Percentiles rank a stretch among this genome's conserved stretches.
phyloP scores from a whole-genome alignment of 1,140 invertebrate genomes.

The Drosophila pseudoobscura region DNA sequence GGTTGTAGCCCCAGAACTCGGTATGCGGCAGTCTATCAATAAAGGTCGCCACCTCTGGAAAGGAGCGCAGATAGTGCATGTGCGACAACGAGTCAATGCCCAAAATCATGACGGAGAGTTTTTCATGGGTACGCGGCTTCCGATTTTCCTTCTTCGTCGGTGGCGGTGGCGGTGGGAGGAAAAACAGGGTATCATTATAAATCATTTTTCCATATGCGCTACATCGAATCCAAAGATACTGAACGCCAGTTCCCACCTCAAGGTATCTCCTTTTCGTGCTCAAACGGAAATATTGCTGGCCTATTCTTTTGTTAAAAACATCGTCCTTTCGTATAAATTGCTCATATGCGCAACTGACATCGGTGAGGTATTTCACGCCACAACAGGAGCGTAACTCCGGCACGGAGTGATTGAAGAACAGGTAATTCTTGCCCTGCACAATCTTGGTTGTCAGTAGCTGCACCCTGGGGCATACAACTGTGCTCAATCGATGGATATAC shows the following conservation, averaged over 20 bases:
- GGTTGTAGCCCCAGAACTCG: constrained; percentile 29
- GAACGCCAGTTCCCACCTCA: constrained; percentile 16
- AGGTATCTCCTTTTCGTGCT: not conserved
- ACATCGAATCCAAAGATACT: constrained; percentile 7
- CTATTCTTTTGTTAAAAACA: constrained; percentile 3
- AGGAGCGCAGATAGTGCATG: constrained; percentile 19
- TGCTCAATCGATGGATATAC: constrained; percentile 1
- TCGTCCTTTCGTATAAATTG: constrained; percentile 4
- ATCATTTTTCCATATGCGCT: constrained; percentile 9
- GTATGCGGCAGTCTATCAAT: constrained; percentile 10
- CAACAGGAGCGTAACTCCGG: no score
- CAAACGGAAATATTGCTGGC: not conserved
- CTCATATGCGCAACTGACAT: constrained; percentile 5
- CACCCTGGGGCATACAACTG: not conserved
- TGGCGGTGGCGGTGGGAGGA: not conserved
- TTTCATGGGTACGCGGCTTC: no score
- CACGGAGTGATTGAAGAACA: not conserved
- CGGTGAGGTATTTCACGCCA: not conserved
- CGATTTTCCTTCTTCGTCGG: no score
- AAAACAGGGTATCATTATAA: constrained; percentile 12
- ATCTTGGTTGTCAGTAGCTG: constrained; percentile 12
- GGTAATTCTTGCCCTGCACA: constrained; percentile 5
- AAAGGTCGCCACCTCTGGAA: constrained; percentile 8
- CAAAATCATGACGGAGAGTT: constrained; percentile 18
- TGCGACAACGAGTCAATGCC: constrained; percentile 18